A percentile compares a stretch with the other conserved stretches of the same genome.
These are phyloP conservation scores for Monomorium pharaonis DNA, from an alignment of 1,140 invertebrate species.

Conservation along the genomic window DNA sequence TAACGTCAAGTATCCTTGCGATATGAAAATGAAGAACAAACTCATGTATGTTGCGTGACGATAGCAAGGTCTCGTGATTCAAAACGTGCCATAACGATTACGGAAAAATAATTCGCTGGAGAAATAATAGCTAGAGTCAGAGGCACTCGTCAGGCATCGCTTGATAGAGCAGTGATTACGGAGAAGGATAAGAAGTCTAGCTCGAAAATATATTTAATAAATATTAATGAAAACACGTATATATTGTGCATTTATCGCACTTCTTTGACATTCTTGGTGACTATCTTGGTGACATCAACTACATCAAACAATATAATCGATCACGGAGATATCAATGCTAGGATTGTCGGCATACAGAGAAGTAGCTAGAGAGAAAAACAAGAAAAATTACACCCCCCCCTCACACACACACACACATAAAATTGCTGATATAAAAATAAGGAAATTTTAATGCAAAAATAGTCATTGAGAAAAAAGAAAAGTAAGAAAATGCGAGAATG, in stretches of 20 bases:
- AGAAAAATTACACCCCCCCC: background rate
- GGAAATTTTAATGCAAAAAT: background rate
- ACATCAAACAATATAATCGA: background rate
- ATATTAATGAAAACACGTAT: background rate
- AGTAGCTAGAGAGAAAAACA: background rate
- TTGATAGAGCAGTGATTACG: background rate
- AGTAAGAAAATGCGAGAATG: background rate
- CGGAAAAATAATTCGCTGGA: conserved; percentile 55
- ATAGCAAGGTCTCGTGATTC: conserved; percentile 32
- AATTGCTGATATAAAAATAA: background rate
- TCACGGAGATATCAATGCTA: conserved; percentile 66
- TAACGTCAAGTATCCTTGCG: conserved; percentile 28
- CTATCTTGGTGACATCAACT: background rate
- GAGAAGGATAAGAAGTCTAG: conserved; percentile 23
- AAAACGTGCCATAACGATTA: conserved; percentile 60
- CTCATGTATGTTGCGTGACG: conserved; percentile 60
- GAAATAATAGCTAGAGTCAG: background rate
- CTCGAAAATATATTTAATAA: conserved; percentile 1
- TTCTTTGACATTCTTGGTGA: background rate
- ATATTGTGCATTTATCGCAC: background rate
- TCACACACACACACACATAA: too few species aligned
- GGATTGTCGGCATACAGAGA: background rate
- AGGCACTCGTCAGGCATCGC: background rate
- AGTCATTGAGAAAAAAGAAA: background rate
- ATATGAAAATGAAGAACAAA: conserved; percentile 70